Conservation (phyloP, 2,888 invertebrate species). For the Catocala sponsa region DNA sequence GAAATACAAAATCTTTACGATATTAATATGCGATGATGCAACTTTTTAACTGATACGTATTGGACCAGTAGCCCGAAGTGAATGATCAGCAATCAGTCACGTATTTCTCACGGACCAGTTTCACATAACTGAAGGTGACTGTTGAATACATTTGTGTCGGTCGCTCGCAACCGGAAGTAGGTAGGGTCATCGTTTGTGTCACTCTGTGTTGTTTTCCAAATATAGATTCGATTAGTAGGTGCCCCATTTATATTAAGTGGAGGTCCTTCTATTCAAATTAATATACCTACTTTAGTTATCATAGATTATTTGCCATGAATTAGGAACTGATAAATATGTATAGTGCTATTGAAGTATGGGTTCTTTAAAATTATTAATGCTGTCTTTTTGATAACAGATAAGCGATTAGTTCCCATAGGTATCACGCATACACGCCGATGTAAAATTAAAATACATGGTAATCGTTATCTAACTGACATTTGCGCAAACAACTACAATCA, state of each 20-base stretch:
- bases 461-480: conserved; percentile 82
- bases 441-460: conserved; percentile 82
- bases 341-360: conserved; percentile 46
- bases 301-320: conserved; percentile 46
- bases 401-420: conserved; percentile 70
- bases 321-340: conserved; percentile 43
- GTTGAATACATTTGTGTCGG: conserved; percentile 76
- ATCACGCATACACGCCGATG: conserved; percentile 54
- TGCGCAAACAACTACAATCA: conserved; percentile 86
- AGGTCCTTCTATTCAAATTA: conserved; percentile 6
- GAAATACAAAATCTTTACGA: neutral
- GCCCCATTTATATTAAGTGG: conserved; percentile 50
- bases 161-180: conserved; percentile 74
- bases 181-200: conserved; percentile 76
- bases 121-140: conserved; percentile 76
- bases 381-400: conserved; percentile 59
- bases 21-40: conserved; percentile 5
- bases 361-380: conserved; percentile 49
- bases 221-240: conserved; percentile 57
- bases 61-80: conserved; percentile 50
- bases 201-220: conserved; percentile 73
- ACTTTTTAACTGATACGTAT: conserved; percentile 47
- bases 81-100: conserved; percentile 60
- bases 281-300: conserved; percentile 6
- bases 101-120: conserved; percentile 81